phyloP scores from a whole-genome alignment of 2,113 vertebrate genomes.

The Nematolebias whitei region DNA sequence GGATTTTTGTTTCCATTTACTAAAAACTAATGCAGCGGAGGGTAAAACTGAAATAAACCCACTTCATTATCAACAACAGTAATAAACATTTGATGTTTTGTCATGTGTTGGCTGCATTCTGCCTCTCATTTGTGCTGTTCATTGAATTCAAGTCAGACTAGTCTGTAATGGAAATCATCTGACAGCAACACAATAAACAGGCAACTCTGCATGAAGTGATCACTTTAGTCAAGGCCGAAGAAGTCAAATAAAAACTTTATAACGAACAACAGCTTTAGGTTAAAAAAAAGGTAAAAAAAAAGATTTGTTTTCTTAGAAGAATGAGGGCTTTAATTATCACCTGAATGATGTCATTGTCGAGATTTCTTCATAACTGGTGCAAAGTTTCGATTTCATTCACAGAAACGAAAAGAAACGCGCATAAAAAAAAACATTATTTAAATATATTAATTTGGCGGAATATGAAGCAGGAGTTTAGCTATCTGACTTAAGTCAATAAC shows the following conservation, averaged over 20 bases:
- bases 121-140: background rate
- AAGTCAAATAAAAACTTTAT: background rate
- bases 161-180: background rate
- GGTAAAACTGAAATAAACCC: background rate
- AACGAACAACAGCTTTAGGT: too few species aligned
- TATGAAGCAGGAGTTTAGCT: too few species aligned
- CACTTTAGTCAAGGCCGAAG: background rate
- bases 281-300: too few species aligned
- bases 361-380: background rate
- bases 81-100: too few species aligned
- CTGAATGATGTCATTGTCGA: background rate
- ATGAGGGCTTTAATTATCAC: too few species aligned
- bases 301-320: background rate
- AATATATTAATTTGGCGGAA: too few species aligned
- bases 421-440: background rate
- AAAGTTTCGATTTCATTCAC: conserved; percentile 16
- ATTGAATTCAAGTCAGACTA: background rate
- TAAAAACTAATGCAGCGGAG: background rate
- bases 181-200: conserved; percentile 11
- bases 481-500: background rate
- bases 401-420: background rate
- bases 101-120: background rate
- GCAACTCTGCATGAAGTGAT: too few species aligned
- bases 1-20: background rate
- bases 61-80: too few species aligned